Evolutionary conservation across 2,888 invertebrate genomes (phyloP), one percentile per base, ranked within the genome.

Genomic region (Dryobotodes eremita): DNA sequence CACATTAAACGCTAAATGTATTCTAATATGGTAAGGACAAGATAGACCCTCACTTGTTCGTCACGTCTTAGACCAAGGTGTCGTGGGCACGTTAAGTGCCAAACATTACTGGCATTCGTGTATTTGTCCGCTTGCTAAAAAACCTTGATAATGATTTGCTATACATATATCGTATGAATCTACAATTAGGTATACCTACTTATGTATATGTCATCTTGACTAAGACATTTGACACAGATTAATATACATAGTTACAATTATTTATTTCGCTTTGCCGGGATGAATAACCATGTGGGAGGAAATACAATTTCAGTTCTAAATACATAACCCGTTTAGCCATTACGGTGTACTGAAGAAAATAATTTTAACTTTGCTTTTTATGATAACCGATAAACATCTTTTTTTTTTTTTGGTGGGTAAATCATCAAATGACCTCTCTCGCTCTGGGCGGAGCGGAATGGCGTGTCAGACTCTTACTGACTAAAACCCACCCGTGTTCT

Each of bases 41-140:
- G 77, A 65, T 55, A 73, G 76, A 65, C 55, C 65, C 76, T 75
- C 70, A 62, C 66, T 71, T 48, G 46, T 76, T 70, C 62, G 76
- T 83, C 84, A 83, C 84, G 80, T 80, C 23, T 69, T 31, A 55
- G 26, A n/a, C 70, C 80, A 83, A 84, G 80, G 76, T 76, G 76
- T 72, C 53, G 70, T 80, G 72, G 69, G 68, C 71, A 53, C 72
- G 75, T 64, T 62, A 72, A 84, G 80, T 83, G 75, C 80, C 83
- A 84, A 83, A 84, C 84, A 70, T 76, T 71, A 55, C 17, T 80
- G 70, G 70, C 57, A 71, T 36, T 66, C 65, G 70, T 71, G 26
- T 73, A 64, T 71, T 71, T 75, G 73, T 64, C 23, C 17, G 57
- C 31, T 84, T 62, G 46, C 10, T 66, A 70, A 53, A 75, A 80